A percentile compares a stretch with the other conserved stretches of the same genome.
phyloP scores from a whole-genome alignment of 1,140 invertebrate species.

The Steinernema feltiae region DNA sequence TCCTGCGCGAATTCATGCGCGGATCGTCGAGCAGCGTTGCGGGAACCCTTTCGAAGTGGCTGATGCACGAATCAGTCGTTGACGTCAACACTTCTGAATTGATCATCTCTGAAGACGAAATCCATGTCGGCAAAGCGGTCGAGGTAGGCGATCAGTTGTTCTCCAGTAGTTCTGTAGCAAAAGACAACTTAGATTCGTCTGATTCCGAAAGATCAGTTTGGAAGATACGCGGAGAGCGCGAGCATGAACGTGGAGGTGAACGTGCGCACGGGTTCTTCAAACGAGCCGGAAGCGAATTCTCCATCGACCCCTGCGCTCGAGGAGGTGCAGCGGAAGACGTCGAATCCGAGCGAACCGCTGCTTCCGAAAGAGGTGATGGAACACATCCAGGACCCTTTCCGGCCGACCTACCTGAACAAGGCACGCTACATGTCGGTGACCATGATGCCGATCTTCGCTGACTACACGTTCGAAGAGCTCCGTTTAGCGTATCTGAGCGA shows the following conservation, averaged over 20 bases:
- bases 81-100: slow-evolving; percentile 80
- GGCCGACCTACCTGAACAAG: slow-evolving; percentile 19
- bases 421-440: slow-evolving; percentile 42
- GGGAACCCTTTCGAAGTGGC: slow-evolving; percentile 78
- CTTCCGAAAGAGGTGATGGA: slow-evolving; percentile 1
- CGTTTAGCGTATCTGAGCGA: slow-evolving; percentile 71
- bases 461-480: slow-evolving; percentile 88
- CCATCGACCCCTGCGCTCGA: neutral
- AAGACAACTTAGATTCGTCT: slow-evolving; percentile 63
- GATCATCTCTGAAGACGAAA: slow-evolving; percentile 68
- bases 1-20: slow-evolving; percentile 83
- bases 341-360: neutral
- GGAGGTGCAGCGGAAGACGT: neutral
- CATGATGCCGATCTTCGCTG: slow-evolving; percentile 71
- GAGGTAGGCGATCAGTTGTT: slow-evolving; percentile 61
- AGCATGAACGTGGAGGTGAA: slow-evolving; percentile 70
- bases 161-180: neutral
- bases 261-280: neutral
- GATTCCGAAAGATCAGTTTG: slow-evolving; percentile 83
- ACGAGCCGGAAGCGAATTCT: neutral
- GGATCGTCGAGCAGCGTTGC: slow-evolving; percentile 79
- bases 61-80: slow-evolving; percentile 83
- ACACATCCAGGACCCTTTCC: slow-evolving; percentile 34
- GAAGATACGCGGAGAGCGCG: slow-evolving; percentile 74
- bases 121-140: slow-evolving; percentile 75